A percentile compares a stretch with the other conserved stretches of the same genome.
Conservation (phyloP, 1,140 invertebrate species). For the Ceratosolen fusciceps region DNA sequence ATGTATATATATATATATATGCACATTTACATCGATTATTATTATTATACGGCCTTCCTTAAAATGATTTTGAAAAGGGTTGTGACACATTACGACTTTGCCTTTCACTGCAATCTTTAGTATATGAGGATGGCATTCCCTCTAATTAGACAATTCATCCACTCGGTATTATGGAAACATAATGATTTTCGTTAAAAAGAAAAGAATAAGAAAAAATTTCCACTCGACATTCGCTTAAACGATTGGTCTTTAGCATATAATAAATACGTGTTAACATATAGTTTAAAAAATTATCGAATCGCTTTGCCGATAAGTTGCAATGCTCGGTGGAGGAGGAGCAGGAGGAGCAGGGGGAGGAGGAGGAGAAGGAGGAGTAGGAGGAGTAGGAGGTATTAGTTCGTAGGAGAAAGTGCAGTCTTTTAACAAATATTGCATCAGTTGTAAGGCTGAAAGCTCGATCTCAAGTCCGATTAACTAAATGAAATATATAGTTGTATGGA, state of each 20-base stretch:
- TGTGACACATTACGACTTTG: constrained; percentile 24
- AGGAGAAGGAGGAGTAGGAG: no score
- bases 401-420: constrained; percentile 29
- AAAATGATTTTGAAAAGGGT: constrained; percentile 16
- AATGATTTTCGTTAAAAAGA: constrained; percentile 2
- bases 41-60: neutral
- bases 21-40: no score
- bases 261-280: constrained; percentile 1
- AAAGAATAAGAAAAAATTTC: no score
- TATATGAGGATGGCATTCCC: neutral
- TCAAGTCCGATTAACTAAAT: neutral
- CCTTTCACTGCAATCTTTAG: constrained; percentile 11
- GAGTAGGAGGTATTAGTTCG: neutral
- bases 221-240: neutral
- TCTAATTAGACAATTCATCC: constrained; percentile 23
- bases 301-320: neutral
- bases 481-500: neutral
- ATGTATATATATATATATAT: constrained; percentile 1
- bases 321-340: neutral
- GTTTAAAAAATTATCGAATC: constrained; percentile 15
- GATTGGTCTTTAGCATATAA: constrained; percentile 15
- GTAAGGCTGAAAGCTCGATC: constrained; percentile 18
- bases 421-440: neutral
- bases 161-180: neutral
- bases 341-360: no score